phyloP scores from a whole-genome alignment of 2,888 invertebrate species.

The Caenorhabditis afra region DNA sequence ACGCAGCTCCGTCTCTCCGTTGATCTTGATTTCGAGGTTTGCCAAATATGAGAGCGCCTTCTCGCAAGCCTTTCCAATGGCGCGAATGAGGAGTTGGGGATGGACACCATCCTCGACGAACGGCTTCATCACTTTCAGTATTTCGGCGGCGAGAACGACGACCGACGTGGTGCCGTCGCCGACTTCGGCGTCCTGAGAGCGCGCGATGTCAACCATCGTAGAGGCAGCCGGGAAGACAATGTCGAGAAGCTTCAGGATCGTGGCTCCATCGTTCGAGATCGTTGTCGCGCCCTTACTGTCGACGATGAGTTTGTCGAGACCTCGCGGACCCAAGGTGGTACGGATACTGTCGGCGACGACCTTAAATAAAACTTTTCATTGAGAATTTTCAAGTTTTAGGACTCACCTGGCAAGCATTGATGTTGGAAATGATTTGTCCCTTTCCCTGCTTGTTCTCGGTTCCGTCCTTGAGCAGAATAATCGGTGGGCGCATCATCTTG shows the following conservation, averaged over 20 bases:
- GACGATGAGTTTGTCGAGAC: conserved; percentile 99
- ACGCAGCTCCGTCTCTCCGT: conserved; percentile 80
- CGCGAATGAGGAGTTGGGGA: conserved; percentile 92
- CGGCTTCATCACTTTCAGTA: conserved; percentile 93
- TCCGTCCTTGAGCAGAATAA: conserved; percentile 96
- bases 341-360: conserved; percentile 94
- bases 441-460: conserved; percentile 91
- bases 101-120: conserved; percentile 97
- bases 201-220: conserved; percentile 97
- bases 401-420: conserved; percentile 79
- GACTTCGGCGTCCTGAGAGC: conserved; percentile 87
- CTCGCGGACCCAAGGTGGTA: conserved; percentile 97
- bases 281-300: conserved; percentile 89
- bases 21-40: conserved; percentile 86
- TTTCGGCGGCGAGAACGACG: conserved; percentile 94
- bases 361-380: conserved; percentile 31
- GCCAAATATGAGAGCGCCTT: conserved; percentile 88
- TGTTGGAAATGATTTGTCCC: conserved; percentile 83
- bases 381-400: background rate
- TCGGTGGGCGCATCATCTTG: conserved; percentile 86
- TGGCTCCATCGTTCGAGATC: conserved; percentile 99
- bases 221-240: conserved; percentile 98
- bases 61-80: conserved; percentile 89
- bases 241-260: conserved; percentile 97
- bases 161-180: conserved; percentile 98